Conservation (phyloP, 2,797 vertebrate species). For the Alosa sapidissima region DNA sequence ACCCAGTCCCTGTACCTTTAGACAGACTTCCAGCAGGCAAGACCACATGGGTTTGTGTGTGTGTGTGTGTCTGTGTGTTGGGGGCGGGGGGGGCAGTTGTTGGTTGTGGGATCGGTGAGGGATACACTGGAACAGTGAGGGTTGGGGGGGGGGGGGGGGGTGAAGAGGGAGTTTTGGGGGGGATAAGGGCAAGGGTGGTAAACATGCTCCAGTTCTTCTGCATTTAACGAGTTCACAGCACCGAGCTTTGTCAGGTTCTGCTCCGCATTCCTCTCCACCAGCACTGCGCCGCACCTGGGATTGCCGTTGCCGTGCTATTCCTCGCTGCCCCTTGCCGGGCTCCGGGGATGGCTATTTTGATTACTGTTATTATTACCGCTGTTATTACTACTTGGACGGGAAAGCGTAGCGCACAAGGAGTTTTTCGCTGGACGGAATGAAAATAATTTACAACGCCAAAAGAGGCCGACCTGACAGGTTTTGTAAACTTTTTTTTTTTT, state of each 20-base stretch:
- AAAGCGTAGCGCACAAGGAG: not conserved
- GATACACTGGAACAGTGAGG: not conserved
- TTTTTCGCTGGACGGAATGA: not conserved
- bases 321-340: not conserved
- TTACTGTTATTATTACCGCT: slow-evolving; percentile 11
- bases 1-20: not conserved
- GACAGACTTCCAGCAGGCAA: not conserved
- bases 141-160: not conserved
- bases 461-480: slow-evolving; percentile 11
- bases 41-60: not conserved
- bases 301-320: not conserved
- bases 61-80: not conserved
- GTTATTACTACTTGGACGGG: slow-evolving; percentile 8
- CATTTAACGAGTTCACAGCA: not conserved
- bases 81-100: not conserved
- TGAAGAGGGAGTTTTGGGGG: not conserved
- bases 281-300: not conserved
- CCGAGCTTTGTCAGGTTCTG: not conserved
- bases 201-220: slow-evolving; percentile 10
- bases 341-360: not conserved
- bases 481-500: not conserved
- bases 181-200: not conserved
- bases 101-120: not conserved
- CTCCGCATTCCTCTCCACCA: not conserved
- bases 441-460: slow-evolving; percentile 12